These are phyloP conservation scores for Pterocles gutturalis DNA, from an alignment of 2,113 vertebrate genomes.

Conservation along the genomic window DNA sequence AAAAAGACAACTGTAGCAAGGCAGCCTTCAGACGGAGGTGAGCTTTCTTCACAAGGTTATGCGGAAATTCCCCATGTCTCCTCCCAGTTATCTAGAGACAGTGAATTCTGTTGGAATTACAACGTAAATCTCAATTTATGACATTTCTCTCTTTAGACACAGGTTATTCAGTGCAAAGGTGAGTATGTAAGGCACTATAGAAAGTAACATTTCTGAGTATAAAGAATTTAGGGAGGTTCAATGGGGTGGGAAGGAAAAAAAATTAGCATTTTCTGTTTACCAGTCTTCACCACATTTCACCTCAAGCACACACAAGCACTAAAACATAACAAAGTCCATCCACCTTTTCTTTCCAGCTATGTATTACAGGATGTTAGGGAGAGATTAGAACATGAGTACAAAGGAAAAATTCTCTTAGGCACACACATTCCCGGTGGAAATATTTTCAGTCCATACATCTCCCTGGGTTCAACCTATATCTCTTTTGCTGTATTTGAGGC, in stretches of 20 bases:
- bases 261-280: neutral
- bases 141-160: fast-evolving
- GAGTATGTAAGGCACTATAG: neutral
- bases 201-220: neutral
- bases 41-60: neutral
- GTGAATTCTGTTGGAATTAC: neutral
- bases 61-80: neutral
- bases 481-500: neutral
- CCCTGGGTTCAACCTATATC: neutral
- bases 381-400: neutral
- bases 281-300: neutral
- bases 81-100: neutral
- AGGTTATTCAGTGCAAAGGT: neutral
- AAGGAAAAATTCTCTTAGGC: neutral
- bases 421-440: neutral
- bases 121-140: fast-evolving
- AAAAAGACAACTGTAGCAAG: neutral
- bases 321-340: neutral
- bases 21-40: neutral
- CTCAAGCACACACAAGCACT: neutral
- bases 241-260: neutral
- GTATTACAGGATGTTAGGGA: neutral
- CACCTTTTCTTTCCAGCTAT: neutral
- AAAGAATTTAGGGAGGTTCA: neutral
- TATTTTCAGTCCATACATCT: neutral